phyloP scores from a whole-genome alignment of 2,888 invertebrate species.

The Chaitophorus viminalis region DNA sequence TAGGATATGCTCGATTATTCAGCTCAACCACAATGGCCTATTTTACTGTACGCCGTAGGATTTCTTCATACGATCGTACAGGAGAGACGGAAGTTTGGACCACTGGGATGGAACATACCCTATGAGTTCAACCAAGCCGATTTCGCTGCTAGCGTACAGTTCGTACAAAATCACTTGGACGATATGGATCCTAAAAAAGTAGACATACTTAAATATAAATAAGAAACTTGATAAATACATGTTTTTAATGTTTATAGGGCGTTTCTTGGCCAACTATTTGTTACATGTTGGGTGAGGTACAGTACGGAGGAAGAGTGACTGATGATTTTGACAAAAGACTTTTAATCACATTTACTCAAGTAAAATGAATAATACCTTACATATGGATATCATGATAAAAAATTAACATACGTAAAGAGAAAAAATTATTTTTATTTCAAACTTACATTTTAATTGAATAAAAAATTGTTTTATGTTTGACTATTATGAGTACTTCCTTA shows the following conservation, averaged over 20 bases:
- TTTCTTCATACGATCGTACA: constrained; percentile 96
- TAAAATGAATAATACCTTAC: constrained; percentile 24
- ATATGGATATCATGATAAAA: neutral
- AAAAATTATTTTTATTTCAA: neutral
- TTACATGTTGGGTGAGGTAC: constrained; percentile 95
- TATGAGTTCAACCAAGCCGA: constrained; percentile 98
- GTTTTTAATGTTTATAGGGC: constrained; percentile 70
- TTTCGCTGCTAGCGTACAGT: constrained; percentile 94
- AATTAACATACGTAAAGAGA: neutral
- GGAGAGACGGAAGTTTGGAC: constrained; percentile 94
- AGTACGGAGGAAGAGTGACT: constrained; percentile 90
- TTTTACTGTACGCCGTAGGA: constrained; percentile 90
- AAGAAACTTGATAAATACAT: neutral
- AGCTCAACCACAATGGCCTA: constrained; percentile 91
- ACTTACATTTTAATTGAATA: neutral
- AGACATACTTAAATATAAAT: neutral
- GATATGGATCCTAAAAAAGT: constrained; percentile 95
- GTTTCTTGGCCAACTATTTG: constrained; percentile 97
- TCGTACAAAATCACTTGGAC: constrained; percentile 95
- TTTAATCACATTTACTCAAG: constrained; percentile 88
- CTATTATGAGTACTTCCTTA: neutral
- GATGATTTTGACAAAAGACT: constrained; percentile 96
- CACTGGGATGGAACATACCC: constrained; percentile 95
- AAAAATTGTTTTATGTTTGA: too few relatives aligned
- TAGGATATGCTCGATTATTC: constrained; percentile 92